Base-by-base conservation (phyloP, 2,888 invertebrate species). In the Drosophila austrosaltans region DNA sequence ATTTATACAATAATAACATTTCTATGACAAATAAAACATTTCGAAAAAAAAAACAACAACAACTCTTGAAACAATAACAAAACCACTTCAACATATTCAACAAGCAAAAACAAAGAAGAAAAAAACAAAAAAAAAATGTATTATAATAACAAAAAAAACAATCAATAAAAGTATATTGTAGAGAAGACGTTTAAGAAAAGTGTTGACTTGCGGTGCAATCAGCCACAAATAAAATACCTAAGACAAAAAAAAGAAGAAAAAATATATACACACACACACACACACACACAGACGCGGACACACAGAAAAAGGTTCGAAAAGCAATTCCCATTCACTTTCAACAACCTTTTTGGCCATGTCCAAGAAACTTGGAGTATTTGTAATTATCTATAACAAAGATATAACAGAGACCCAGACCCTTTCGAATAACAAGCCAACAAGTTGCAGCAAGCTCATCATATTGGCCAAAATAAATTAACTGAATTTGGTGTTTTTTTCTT, bases 161-260 rank as follows among this genome's bases (percentile, higher is more conserved):
- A 76, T 87, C 76, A 76, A 89, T 83, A 80, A 68, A 71, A 76
- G 76, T 71, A 8, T 48, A 25, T 48, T 39, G 39, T 22, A 25
- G 36, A 72, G 69, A 56, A 80, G 76, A 75, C 87, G 70, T 86
- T 88, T 78, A 77, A 53, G 61, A 72, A 80, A 83, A 78, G 75
- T 72, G 72, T 78, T 83, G 64, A 71, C 76, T 68, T 75, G 68
- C 61, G 74, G 89, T 76, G 78, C 81, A 88, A 83, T 88, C 82
- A 83, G 59, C 64, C 71, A 71, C 59, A 72, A 64, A 73, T 48
- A 32, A 70, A 57, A 57, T 20, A 42, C 56, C 60, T 10, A 25
- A 48, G 73, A 70, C 69, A 69, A 73, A 66, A 77, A 73, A 75
- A 69, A 75, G 77, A 70, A 63, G 56, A 56, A 39, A 68, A 48